phyloP scores from a whole-genome alignment of 2,113 vertebrate species.

The Cynocephalus volans region DNA sequence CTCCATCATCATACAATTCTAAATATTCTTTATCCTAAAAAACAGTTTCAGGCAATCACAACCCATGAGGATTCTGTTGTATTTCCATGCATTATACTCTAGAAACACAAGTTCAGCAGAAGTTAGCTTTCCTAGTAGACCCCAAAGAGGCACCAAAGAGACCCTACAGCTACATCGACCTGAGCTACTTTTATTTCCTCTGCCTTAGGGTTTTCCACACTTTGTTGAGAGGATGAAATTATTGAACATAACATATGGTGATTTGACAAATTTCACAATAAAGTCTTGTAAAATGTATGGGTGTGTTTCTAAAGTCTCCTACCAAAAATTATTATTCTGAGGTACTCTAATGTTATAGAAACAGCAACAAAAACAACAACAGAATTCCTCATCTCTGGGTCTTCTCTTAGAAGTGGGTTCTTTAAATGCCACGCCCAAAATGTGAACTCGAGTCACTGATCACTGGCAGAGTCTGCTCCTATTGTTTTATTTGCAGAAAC shows the following conservation, averaged over 20 bases:
- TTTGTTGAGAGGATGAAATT: neutral
- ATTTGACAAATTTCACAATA: neutral
- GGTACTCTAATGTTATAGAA: neutral
- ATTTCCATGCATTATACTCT: neutral
- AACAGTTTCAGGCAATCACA: neutral
- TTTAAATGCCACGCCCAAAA: neutral
- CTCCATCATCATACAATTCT: neutral
- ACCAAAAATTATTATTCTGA: neutral
- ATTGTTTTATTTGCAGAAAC: neutral
- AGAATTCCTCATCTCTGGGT: neutral
- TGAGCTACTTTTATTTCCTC: neutral
- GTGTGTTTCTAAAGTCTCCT: neutral
- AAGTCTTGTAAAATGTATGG: neutral
- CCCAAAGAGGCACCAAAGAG: neutral
- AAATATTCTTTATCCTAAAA: constrained; percentile 8
- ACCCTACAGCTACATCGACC: no score
- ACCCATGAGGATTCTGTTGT: neutral
- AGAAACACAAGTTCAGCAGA: constrained; percentile 15
- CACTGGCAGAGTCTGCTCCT: neutral
- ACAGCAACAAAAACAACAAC: neutral
- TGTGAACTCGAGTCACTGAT: neutral
- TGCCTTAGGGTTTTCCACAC: neutral
- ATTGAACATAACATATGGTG: neutral
- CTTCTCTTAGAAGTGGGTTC: neutral
- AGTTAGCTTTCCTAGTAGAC: neutral